Evolutionary conservation across 2,888 invertebrate genomes (phyloP).

Genomic region (Leptopilina myrica): DNA sequence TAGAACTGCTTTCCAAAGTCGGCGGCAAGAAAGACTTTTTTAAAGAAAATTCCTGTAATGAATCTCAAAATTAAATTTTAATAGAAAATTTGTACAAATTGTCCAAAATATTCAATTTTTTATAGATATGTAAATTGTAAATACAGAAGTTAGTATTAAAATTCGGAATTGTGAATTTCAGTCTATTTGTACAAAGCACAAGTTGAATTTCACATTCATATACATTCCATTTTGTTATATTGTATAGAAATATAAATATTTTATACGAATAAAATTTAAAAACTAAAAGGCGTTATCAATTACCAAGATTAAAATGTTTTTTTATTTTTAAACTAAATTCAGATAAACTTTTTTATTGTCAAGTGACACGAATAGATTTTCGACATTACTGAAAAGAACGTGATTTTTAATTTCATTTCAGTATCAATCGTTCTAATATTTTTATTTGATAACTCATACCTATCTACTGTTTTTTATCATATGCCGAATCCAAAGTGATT

Average conservation of each 20-base stretch:
- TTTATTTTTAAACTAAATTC: too few species aligned
- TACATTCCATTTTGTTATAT: background rate
- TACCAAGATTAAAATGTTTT: too few species aligned
- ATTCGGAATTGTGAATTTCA: too few species aligned
- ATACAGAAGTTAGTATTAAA: too few species aligned
- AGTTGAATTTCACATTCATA: background rate
- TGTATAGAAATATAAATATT: slow-evolving; percentile 45
- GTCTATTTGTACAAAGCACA: background rate
- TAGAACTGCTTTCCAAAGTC: slow-evolving; percentile 86
- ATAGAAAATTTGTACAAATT: too few species aligned
- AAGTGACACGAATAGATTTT: too few species aligned
- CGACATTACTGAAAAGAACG: too few species aligned
- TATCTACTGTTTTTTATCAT: background rate
- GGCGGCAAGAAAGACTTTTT: slow-evolving; percentile 83
- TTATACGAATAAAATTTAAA: slow-evolving; percentile 25
- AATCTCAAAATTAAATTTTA: slow-evolving; percentile 1
- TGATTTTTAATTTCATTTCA: too few species aligned
- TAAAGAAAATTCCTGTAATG: slow-evolving; percentile 20
- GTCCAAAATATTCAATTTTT: too few species aligned
- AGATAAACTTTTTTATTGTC: too few species aligned
- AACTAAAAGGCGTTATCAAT: too few species aligned
- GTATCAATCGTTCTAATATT: background rate
- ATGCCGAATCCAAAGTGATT: background rate
- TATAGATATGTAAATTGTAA: too few species aligned
- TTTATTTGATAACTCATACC: slow-evolving; percentile 37